These are phyloP conservation scores for Botia kubotai DNA, from an alignment of 2,797 vertebrate species.

Conservation along the genomic window DNA sequence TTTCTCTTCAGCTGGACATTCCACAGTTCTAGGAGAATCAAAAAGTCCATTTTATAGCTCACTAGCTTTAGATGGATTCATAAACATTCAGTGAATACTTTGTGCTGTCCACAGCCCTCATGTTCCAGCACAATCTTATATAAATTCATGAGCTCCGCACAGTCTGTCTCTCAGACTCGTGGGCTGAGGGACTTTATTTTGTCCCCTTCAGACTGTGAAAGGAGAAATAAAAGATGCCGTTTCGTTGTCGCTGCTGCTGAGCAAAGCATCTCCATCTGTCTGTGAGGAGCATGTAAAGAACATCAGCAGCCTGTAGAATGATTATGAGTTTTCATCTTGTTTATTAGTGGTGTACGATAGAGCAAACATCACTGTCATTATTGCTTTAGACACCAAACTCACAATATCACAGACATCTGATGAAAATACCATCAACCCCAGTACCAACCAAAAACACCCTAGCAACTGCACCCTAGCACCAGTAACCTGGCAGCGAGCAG, in stretches of 20 bases:
- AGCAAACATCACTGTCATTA: too few relatives aligned
- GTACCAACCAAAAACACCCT: too few relatives aligned
- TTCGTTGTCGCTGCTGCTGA: neutral
- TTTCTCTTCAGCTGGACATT: slow-evolving; percentile 66
- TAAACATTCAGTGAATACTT: slow-evolving; percentile 66
- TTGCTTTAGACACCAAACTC: too few relatives aligned
- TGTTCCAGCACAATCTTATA: slow-evolving; percentile 68
- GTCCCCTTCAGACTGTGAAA: slow-evolving; percentile 8
- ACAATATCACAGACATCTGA: too few relatives aligned
- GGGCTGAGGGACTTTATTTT: slow-evolving; percentile 12
- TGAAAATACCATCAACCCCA: too few relatives aligned
- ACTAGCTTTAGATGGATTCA: slow-evolving; percentile 77
- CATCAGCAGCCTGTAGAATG: too few relatives aligned
- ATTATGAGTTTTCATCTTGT: too few relatives aligned
- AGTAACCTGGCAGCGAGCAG: neutral
- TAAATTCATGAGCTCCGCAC: slow-evolving; percentile 74
- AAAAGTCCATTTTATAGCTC: slow-evolving; percentile 80
- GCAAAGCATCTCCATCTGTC: too few relatives aligned
- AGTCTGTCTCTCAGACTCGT: slow-evolving; percentile 45
- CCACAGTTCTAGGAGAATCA: slow-evolving; percentile 69
- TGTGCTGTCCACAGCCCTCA: slow-evolving; percentile 61
- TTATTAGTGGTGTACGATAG: too few relatives aligned
- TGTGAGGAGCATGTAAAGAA: too few relatives aligned
- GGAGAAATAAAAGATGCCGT: slow-evolving; percentile 22
- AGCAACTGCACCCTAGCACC: too few relatives aligned